Base-by-base conservation (phyloP, 1,140 invertebrate genomes). In the Rhagoletis zephyria region DNA sequence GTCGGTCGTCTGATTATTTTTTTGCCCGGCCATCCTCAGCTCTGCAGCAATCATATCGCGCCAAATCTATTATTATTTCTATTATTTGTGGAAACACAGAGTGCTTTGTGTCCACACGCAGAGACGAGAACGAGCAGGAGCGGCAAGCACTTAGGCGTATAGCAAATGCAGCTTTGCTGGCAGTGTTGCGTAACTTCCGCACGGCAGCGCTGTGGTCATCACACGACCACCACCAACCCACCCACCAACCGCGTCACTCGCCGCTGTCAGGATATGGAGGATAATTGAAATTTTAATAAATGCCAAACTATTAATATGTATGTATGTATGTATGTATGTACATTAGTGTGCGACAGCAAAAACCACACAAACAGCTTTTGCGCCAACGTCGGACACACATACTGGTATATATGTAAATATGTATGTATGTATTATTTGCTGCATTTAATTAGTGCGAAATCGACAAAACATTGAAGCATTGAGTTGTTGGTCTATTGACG, bases 201-300 rank as follows among this genome's bases (percentile, higher is more conserved):
- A 56, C 48, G 74, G 16, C 74, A 45, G 2, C 42, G 9, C 2
- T 74, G 70, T 74, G 70, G 45, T 30, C 14, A 45, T 42, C 70
- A 74, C 42, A 48, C 19, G 48, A 48, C 74, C 51, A 45, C 42
- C 74, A 74, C 42, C 45, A 56, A n/a, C 56, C 42, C 74, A 81
- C 48, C 42, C 74, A 74, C 42, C 45, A 81, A n/a, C 56, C 42
- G 30, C 30, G 48, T n/a, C 48, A 81, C n/a, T 59, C n/a, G 19
- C n/a, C 48, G n/a, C n/a, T 4, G 63, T 3, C 85, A 85, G 60
- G 85, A 85, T 85, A 85, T 85, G 85, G 45, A 85, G 48, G 86
- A 87, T 87, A 87, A 87, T 87, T 65, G 86, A 70, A 87, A 87
- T 64, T 87, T 87, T 87, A 87, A 87, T 87, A 87, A 87, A 87